These are phyloP conservation scores for Paradoxurus hermaphroditus DNA, from an alignment of 2,113 vertebrate species.

Conservation along the genomic window DNA sequence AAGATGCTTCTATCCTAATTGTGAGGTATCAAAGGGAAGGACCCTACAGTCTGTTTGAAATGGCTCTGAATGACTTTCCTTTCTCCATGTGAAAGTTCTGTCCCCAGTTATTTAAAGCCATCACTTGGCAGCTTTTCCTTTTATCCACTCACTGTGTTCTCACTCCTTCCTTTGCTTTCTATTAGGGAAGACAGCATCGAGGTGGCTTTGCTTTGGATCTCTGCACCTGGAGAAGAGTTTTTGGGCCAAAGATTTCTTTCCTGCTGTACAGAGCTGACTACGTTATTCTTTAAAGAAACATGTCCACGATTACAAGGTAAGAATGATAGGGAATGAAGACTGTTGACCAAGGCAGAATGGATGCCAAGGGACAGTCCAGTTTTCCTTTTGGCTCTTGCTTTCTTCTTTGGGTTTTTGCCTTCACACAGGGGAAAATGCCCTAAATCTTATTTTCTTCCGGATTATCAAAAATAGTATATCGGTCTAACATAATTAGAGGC, in stretches of 20 bases:
- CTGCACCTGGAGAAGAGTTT: background rate
- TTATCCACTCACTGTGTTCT: background rate
- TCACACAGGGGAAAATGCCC: background rate
- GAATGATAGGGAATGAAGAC: background rate
- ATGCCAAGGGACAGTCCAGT: background rate
- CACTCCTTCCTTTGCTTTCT: background rate
- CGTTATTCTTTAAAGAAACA: background rate
- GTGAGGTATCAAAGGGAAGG: background rate
- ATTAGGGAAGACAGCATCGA: background rate
- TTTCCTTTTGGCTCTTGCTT: background rate
- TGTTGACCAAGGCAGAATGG: background rate
- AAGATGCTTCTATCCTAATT: background rate
- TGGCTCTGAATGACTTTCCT: background rate
- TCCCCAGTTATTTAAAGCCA: conserved; percentile 24
- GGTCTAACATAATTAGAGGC: background rate
- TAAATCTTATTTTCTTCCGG: background rate
- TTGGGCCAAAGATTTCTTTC: conserved; percentile 30
- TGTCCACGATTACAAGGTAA: background rate
- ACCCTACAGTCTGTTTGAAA: background rate
- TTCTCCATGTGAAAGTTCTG: background rate
- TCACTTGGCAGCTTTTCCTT: conserved; percentile 24
- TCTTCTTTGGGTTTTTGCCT: background rate
- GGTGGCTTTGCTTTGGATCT: background rate
- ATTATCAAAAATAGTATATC: background rate
- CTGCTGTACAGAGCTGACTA: background rate